Percentiles rank a stretch among this genome's conserved stretches.
Evolutionary conservation across 1,140 invertebrate genomes (phyloP).

Genomic region (Panonychus citri): DNA sequence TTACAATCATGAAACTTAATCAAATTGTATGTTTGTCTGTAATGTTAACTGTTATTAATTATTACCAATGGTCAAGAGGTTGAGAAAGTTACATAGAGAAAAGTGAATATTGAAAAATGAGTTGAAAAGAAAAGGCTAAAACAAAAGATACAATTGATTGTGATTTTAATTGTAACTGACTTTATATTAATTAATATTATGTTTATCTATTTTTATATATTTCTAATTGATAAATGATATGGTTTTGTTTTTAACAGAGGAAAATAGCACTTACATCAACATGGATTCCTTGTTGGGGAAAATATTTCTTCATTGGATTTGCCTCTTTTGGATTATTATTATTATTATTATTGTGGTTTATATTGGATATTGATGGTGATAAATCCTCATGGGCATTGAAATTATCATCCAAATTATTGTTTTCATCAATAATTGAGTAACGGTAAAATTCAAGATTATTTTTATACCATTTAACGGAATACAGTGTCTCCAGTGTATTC

Average conservation of each 20-base stretch:
- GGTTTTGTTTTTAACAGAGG: not conserved
- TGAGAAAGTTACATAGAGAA: too few relatives aligned
- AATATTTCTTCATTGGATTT: slow-evolving; percentile 9
- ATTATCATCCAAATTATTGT: not conserved
- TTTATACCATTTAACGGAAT: slow-evolving; percentile 22
- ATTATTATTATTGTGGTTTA: too few relatives aligned
- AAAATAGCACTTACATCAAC: slow-evolving; percentile 13
- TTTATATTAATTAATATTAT: not conserved
- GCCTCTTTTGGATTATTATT: too few relatives aligned
- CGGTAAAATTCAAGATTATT: slow-evolving; percentile 16
- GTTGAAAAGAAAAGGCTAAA: not conserved
- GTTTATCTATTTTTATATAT: too few relatives aligned
- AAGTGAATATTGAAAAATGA: too few relatives aligned
- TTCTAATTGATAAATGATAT: not conserved
- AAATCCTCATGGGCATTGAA: too few relatives aligned
- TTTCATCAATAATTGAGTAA: slow-evolving; percentile 6
- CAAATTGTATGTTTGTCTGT: too few relatives aligned
- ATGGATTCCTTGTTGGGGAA: slow-evolving; percentile 7
- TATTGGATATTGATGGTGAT: too few relatives aligned
- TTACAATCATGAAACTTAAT: too few relatives aligned
- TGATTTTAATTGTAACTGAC: not conserved
- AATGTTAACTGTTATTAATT: too few relatives aligned
- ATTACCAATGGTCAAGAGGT: too few relatives aligned
- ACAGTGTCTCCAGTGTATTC: slow-evolving; percentile 16
- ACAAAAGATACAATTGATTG: not conserved